Evolutionary conservation across 2,888 invertebrate genomes (phyloP), one percentile per base, ranked within the genome.

Genomic region (Pyralis farinalis): DNA sequence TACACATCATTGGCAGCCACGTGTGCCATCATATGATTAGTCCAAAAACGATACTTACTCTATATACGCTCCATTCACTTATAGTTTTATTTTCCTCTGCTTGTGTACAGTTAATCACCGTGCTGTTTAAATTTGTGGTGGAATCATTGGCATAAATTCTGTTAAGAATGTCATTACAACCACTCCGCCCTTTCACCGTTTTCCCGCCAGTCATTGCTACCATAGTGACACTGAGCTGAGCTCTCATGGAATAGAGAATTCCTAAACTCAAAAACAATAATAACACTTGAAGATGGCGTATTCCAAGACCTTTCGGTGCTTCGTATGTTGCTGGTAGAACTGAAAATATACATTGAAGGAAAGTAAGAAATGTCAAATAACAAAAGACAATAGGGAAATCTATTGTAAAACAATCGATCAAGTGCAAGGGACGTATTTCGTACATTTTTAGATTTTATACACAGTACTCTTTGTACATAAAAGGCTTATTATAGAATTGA

Each of bases 221-320:
- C 62, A 82, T 63, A 3, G 76, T 63, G 0, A 80, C 75, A 30
- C 77, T 73, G 5, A 80, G 61, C 25, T 74, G 73, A 0, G 71
- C 54, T 27, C 70, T 54, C 43, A 71, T 63, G 0, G 69, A 50
- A 37, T 55, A 71, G 0, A 49, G 71, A 1, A 71, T 56, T 0
- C 71, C 60, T 0, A 83, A 41, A 30, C 71, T 51, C 22, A 72
- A 44, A 48, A 83, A 82, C 0, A 82, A 55, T 0, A 82, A 48
- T 0, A 78, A 28, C 0, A 55, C 58, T 47, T 83, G 83, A 0
- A 63, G 22, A 33, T 83, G 83, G 0, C 83, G 67, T 1, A 62
- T 55, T 0, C 83, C 82, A 10, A 76, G 61, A 0, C 74, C 73
- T 34, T 67, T 63, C 0, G 71, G 71, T 0, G 52, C 21, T 11